These are phyloP conservation scores for Eumerus sabulonum DNA, from an alignment of 2,888 invertebrate species.

Conservation along the genomic window DNA sequence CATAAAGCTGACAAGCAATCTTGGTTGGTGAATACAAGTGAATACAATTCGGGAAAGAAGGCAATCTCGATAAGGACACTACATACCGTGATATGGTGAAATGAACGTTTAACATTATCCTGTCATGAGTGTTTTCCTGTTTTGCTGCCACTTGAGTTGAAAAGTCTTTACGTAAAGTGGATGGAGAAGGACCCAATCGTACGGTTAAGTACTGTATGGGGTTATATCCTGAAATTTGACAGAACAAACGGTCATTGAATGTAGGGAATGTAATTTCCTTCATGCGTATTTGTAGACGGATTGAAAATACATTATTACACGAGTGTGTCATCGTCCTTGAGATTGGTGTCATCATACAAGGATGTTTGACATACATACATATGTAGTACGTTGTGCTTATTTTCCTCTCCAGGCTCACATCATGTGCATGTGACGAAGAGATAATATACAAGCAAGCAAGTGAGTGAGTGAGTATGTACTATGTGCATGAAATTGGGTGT, in stretches of 20 bases:
- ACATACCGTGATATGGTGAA: neutral
- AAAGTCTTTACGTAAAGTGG: constrained; percentile 1
- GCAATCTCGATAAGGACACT: too few species aligned
- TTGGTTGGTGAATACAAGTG: too few species aligned
- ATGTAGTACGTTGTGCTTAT: too few species aligned
- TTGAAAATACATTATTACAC: constrained; percentile 7
- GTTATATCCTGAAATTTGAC: constrained; percentile 48
- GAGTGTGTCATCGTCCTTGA: too few species aligned
- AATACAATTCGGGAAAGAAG: too few species aligned
- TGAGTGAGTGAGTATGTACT: constrained; percentile 35
- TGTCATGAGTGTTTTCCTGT: constrained; percentile 30
- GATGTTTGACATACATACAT: too few species aligned
- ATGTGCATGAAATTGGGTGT: constrained; percentile 65
- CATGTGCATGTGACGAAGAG: constrained; percentile 35
- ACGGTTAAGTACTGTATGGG: constrained; percentile 32
- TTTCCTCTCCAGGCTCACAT: constrained; percentile 27
- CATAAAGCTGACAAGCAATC: too few species aligned
- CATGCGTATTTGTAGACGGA: constrained; percentile 3
- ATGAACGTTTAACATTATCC: constrained; percentile 52
- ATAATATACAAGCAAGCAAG: constrained; percentile 12
- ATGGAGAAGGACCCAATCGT: neutral
- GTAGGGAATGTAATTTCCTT: constrained; percentile 51
- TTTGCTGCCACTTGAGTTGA: constrained; percentile 26
- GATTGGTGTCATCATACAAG: too few species aligned
- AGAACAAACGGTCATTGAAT: constrained; percentile 16